Evolutionary conservation across 2,113 vertebrate species (phyloP).

Genomic region (Cyanoramphus novaezelandiae): DNA sequence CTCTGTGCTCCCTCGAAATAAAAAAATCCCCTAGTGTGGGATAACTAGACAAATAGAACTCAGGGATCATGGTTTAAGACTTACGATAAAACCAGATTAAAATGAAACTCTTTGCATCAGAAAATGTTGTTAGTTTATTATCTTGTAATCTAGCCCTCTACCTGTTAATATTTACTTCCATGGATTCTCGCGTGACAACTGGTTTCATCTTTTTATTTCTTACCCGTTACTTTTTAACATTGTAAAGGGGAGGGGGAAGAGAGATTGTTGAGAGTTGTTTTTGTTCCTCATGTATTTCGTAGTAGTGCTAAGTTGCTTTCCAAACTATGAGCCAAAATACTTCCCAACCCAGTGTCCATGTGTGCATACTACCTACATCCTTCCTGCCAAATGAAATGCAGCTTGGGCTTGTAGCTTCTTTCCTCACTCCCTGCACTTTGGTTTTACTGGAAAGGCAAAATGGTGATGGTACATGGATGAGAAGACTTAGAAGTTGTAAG

Average conservation of each 20-base stretch:
- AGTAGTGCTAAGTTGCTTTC: neutral
- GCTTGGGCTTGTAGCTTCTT: neutral
- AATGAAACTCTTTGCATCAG: neutral
- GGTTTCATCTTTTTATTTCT: neutral
- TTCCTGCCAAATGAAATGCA: neutral
- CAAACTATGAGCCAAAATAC: neutral
- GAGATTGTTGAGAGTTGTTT: neutral
- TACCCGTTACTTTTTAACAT: neutral
- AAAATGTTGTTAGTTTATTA: neutral
- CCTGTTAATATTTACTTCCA: neutral
- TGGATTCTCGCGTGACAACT: neutral
- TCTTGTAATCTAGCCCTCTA: neutral
- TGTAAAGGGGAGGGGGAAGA: neutral
- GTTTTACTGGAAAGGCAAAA: neutral
- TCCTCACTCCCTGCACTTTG: neutral
- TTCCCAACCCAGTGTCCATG: rapidly evolving
- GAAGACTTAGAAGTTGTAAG: neutral
- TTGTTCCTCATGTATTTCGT: neutral
- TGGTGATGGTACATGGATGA: neutral
- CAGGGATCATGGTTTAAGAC: neutral
- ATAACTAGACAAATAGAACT: neutral
- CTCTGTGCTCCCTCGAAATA: neutral
- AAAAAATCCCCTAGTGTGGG: neutral
- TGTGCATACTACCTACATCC: neutral
- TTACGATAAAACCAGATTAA: neutral